Evolutionary conservation across 2,888 invertebrate genomes (phyloP).

Genomic region (Sympetrum striolatum): DNA sequence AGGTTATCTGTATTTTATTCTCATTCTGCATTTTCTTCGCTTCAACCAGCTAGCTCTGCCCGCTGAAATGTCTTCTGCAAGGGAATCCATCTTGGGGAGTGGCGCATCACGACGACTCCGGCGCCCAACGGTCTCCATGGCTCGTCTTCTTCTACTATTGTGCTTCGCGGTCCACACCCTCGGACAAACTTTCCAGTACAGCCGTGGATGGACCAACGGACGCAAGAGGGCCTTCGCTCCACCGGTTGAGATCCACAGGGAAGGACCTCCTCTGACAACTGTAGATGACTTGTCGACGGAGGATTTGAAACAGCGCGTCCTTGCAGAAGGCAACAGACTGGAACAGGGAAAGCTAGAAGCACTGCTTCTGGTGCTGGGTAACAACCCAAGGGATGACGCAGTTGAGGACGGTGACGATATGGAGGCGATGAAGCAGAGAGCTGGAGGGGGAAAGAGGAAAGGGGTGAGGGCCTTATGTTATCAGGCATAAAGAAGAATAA

Average conservation of each 20-base stretch:
- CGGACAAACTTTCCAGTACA: slow-evolving; percentile 79
- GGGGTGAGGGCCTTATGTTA: neutral
- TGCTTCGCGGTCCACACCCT: slow-evolving; percentile 61
- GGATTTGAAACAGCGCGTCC: neutral
- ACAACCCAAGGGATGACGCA: neutral
- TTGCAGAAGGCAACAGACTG: neutral
- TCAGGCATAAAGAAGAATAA: too few relatives aligned
- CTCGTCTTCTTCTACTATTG: slow-evolving; percentile 59
- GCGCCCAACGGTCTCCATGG: slow-evolving; percentile 55
- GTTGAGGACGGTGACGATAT: neutral
- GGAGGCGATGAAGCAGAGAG: neutral
- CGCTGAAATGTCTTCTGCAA: neutral
- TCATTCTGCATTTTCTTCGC: too few relatives aligned
- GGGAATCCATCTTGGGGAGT: neutral
- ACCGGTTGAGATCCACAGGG: neutral
- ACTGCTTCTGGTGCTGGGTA: slow-evolving; percentile 62
- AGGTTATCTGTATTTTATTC: too few relatives aligned
- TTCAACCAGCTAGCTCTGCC: neutral
- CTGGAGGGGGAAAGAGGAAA: neutral
- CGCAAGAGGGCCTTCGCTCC: slow-evolving; percentile 57
- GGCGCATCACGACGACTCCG: neutral
- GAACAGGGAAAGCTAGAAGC: slow-evolving; percentile 64
- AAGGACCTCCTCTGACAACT: slow-evolving; percentile 48
- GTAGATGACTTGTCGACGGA: slow-evolving; percentile 15
- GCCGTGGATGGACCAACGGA: slow-evolving; percentile 79